These are phyloP conservation scores for Istiophorus platypterus DNA, from an alignment of 2,113 vertebrate genomes.

Conservation along the genomic window DNA sequence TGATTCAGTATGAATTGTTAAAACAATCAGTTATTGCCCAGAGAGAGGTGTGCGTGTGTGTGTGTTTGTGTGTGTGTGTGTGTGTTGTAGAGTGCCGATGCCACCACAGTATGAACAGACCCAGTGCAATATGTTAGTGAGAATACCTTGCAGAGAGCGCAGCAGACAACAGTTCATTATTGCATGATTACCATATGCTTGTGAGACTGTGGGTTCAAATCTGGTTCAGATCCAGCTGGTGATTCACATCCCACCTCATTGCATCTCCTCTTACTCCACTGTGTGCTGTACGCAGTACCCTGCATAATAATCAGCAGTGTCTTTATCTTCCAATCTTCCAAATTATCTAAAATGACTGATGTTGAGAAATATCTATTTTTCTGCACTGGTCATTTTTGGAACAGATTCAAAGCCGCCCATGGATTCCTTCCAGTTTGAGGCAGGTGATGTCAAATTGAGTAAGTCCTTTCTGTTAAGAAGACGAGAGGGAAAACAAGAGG, in stretches of 20 bases:
- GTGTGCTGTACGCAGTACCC: constrained; percentile 10
- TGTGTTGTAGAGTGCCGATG: constrained; percentile 4
- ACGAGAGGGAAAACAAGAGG: constrained; percentile 36
- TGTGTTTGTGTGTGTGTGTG: background rate
- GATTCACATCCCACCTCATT: constrained; percentile 55
- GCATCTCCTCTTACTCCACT: constrained; percentile 15
- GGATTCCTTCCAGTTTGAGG: constrained; percentile 32
- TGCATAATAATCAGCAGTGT: constrained; percentile 23
- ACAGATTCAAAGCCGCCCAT: constrained; percentile 13
- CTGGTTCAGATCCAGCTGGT: constrained; percentile 71
- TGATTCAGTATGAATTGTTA: constrained; percentile 26
- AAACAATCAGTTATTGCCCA: constrained; percentile 29
- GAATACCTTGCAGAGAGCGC: constrained; percentile 62
- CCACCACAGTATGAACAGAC: constrained; percentile 48
- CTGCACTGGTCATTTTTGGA: constrained; percentile 14
- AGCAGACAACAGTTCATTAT: constrained; percentile 70
- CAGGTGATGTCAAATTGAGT: constrained; percentile 66
- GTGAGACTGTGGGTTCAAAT: constrained; percentile 62
- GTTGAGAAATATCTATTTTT: constrained; percentile 8
- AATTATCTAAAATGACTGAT: background rate
- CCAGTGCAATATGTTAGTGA: constrained; percentile 57
- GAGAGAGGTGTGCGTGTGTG: background rate
- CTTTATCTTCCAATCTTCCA: constrained; percentile 11
- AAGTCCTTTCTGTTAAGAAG: constrained; percentile 38
- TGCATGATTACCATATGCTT: constrained; percentile 74